Evolutionary conservation across 1,140 invertebrate genomes (phyloP), one percentile per base, ranked within the genome.

Genomic region (Hyposmocoma kahamanoa): DNA sequence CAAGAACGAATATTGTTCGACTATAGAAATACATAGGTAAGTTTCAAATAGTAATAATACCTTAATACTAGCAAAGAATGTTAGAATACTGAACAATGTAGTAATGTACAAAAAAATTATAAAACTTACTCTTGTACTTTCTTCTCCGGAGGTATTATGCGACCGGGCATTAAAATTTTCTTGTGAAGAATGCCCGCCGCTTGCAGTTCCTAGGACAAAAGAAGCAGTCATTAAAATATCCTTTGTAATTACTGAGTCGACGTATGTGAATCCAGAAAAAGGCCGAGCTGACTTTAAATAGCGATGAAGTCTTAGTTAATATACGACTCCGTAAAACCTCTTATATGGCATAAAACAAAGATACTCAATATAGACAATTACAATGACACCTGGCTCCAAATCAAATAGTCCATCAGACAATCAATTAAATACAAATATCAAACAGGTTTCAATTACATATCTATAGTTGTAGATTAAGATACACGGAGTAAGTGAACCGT

Each of bases 81-180:
- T n/a, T n/a, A n/a, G n/a, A n/a, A n/a, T n/a, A n/a, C n/a, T n/a
- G n/a, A n/a, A n/a, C n/a, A n/a, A n/a, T n/a, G n/a, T n/a, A n/a
- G n/a, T n/a, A n/a, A n/a, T n/a, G n/a, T n/a, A n/a, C n/a, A n/a
- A n/a, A n/a, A n/a, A n/a, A n/a, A n/a, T n/a, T n/a, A n/a, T n/a
- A n/a, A n/a, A n/a, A n/a, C 80, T 77, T 70, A 84, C 81, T 68
- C 36, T 47, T 22, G 56, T 18, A 84, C 73, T 60, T 57, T 67
- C 18, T 46, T 21, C 43, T 75, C 63, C 9, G 78, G 71, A 20
- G 81, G 81, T 49, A 82, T 62, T 11, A 70, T 46, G n/a, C 76
- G 74, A 26, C 81, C 81, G 13, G 67, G 72, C 59, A 81, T 68
- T 38, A 73, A 63, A 54, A 84, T 77, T 67, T 84, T 84, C 65